These are phyloP conservation scores for Stercorarius parasiticus DNA, from an alignment of 2,113 vertebrate species.

Conservation along the genomic window DNA sequence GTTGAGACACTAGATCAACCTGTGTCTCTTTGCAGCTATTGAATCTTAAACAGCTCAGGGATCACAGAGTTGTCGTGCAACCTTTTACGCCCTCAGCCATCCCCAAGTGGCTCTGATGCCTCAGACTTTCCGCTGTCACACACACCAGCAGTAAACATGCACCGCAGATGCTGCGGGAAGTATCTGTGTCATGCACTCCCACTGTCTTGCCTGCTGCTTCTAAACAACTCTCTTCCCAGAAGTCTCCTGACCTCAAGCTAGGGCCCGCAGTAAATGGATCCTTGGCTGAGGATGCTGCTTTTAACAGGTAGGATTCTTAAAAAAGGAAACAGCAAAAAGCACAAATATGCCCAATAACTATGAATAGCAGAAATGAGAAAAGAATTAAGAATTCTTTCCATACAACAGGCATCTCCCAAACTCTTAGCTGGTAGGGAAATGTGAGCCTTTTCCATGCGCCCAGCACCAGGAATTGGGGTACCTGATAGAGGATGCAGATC, in stretches of 20 bases:
- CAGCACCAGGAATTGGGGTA: neutral
- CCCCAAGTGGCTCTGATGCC: neutral
- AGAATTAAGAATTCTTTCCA: neutral
- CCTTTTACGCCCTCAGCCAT: neutral
- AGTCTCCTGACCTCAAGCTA: neutral
- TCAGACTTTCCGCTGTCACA: neutral
- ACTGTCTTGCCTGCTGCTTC: neutral
- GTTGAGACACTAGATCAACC: neutral
- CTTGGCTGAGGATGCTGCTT: neutral
- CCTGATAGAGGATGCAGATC: neutral
- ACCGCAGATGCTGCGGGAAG: neutral
- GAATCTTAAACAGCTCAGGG: neutral
- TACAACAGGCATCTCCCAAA: neutral
- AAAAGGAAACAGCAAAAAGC: neutral
- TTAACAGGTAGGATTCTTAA: neutral
- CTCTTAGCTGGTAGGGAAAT: neutral
- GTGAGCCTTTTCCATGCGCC: neutral
- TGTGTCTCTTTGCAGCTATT: neutral
- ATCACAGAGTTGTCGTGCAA: neutral
- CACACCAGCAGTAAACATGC: neutral
- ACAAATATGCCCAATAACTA: neutral
- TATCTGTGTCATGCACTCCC: neutral
- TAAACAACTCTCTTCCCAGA: neutral
- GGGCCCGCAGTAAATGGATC: neutral
- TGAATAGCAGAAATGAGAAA: neutral